Evolutionary conservation across 2,113 vertebrate genomes (phyloP), one percentile per base, ranked within the genome.

Genomic region (Xiphophorus hellerii): DNA sequence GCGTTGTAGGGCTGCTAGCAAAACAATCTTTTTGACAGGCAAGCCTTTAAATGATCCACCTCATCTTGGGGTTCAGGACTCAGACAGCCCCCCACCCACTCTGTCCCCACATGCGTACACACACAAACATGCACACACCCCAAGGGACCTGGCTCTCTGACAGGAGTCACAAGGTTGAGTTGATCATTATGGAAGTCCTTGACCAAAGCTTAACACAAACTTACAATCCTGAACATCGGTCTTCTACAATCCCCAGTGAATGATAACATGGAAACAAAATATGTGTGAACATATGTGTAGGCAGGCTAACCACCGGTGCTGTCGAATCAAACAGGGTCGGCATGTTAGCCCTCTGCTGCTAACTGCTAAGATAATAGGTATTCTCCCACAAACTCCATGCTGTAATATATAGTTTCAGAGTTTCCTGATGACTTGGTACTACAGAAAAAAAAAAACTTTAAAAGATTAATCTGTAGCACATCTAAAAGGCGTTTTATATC

Each of bases 111-210:
- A 68, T 71, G 69, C 66, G 69, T 64, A 71, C 74, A 33, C 79
- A 66, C 73, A 71, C 64, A 54, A 70, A 66, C 58, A 74, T 71
- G 67, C 72, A 62, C 15, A 39, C 82, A 61, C 72, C 90, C 84
- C 88, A 10, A 74, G 89, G 87, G 90, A 88, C 71, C 69, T 14
- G 60, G 82, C 78, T 85, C 81, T 86, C 90, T 88, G 89, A 86
- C 84, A 87, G 84, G 83, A 92, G 89, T 92, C 91, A 89, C 84
- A 91, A 92, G 92, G 90, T 92, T 91, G 90, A 92, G 76, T 82
- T 89, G 88, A 87, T 92, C 88, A 89, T 92, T 92, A 92, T 87
- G 62, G 79, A 76, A 89, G 88, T 90, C 88, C 91, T 92, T 90
- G 88, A 92, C 87, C 75, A 77, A 79, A 75, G 79, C 87, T 85